These are phyloP conservation scores for Brachyptera putata DNA, from an alignment of 2,888 invertebrate species.

Conservation along the genomic window DNA sequence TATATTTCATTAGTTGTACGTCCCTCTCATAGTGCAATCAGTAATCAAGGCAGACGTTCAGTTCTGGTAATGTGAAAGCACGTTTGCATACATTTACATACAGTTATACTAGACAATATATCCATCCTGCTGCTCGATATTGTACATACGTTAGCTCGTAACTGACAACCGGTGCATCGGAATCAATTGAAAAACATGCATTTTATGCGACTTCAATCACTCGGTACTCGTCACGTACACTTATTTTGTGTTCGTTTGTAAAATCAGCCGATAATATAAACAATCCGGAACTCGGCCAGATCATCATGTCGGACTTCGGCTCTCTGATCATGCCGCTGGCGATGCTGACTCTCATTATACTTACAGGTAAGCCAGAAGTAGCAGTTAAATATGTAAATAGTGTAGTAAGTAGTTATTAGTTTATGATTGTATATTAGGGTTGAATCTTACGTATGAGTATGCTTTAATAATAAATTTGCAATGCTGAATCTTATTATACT, in stretches of 20 bases:
- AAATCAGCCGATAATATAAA: neutral
- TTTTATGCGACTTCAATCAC: too few relatives aligned
- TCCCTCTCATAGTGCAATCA: conserved; percentile 16
- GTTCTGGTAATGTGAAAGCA: conserved; percentile 13
- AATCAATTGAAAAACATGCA: neutral
- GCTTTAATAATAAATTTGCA: too few relatives aligned
- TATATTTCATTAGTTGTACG: conserved; percentile 20
- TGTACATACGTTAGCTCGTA: neutral
- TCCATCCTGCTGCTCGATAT: neutral
- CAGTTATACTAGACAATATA: neutral
- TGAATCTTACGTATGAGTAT: too few relatives aligned
- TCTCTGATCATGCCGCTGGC: neutral
- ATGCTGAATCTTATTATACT: too few relatives aligned
- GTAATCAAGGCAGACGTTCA: conserved; percentile 19
- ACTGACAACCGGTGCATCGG: neutral
- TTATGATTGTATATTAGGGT: too few relatives aligned
- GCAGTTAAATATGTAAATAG: too few relatives aligned
- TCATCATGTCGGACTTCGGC: neutral
- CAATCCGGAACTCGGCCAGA: conserved; percentile 10
- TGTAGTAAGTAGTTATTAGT: too few relatives aligned
- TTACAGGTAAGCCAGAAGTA: conserved; percentile 10
- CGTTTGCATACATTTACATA: conserved; percentile 19
- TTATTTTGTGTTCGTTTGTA: neutral
- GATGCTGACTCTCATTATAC: neutral
- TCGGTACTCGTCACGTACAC: too few relatives aligned